Evolutionary conservation across 2,888 invertebrate species (phyloP), one percentile per base, ranked within the genome.

Genomic region (Tenthredo mesomela): DNA sequence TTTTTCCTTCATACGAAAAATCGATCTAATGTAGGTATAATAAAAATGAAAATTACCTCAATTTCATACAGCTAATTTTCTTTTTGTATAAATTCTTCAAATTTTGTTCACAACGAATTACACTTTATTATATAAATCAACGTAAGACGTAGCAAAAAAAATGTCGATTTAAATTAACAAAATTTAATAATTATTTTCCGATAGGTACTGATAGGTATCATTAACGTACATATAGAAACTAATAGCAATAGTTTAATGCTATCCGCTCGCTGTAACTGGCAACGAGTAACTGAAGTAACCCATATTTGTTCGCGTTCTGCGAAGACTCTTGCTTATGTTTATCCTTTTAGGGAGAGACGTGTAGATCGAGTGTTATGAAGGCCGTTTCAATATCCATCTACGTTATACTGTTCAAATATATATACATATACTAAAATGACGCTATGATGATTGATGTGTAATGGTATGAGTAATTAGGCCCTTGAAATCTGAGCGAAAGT

Each of bases 271-370:
- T 58, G 3, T 25, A 40, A 80, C 37, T 61, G 43, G n/a, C 21
- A 40, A 37, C 80, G 61, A 80, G 80, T 61, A 80, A 80, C 80
- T 80, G 25, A 21, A 15, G 25, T 61, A 40, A 80, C 58, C 80
- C 80, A 80, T 80, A 80, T 80, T 80, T 40, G 80, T 78, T 58
- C 33, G 54, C 10, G 12, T 47, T 29, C 54, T 29, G n/a, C n/a
- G 37, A 29, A 54, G 29, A 12, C 61, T 54, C 78, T 78, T n/a
- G 78, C 21, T 50, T 54, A 77, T 54, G 77, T 80, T 82, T 70
- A 67, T 82, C 82, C 82, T 82, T 82, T 82, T 82, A 82, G 82
- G 82, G 82, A 82, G 67, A 67, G 47, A 47, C 25, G 43, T 47
- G 33, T 70, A 37, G 40, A 80, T 12, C 58, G 80, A 33, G 58